phyloP scores from a whole-genome alignment of 37 sponge, comb jelly and placozoan genomes.

The Agelas oroides region DNA sequence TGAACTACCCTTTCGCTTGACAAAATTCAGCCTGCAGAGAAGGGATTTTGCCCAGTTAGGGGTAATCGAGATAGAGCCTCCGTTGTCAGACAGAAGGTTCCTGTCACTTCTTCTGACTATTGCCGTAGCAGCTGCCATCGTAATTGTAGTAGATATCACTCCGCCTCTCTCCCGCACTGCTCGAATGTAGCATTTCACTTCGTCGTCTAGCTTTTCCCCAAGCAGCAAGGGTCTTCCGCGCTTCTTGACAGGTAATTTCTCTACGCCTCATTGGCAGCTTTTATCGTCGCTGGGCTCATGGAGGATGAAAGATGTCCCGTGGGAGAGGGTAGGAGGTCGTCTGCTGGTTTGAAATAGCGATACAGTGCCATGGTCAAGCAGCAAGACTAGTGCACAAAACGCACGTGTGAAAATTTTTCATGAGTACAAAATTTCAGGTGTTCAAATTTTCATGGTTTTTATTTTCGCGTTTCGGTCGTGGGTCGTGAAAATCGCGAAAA shows the following conservation, averaged over 20 bases:
- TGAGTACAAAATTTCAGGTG: too few species aligned
- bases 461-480: too few species aligned
- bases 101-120: conserved; percentile 21
- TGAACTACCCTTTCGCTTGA: conserved; percentile 42
- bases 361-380: too few species aligned
- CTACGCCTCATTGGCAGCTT: too few species aligned
- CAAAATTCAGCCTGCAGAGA: conserved; percentile 39
- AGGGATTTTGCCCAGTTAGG: conserved; percentile 63
- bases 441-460: too few species aligned
- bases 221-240: neutral
- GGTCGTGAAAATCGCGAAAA: too few species aligned
- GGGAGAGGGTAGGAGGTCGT: too few species aligned
- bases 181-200: conserved; percentile 1
- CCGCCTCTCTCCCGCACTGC: conserved; percentile 36
- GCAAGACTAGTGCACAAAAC: too few species aligned
- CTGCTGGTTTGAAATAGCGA: too few species aligned
- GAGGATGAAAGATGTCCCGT: too few species aligned
- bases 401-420: too few species aligned
- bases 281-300: too few species aligned
- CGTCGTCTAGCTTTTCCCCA: neutral
- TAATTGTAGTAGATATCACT: conserved; percentile 31
- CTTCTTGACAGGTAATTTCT: neutral
- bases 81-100: conserved; percentile 20
- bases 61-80: conserved; percentile 39
- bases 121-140: conserved; percentile 39